phyloP scores from a whole-genome alignment of 1,140 invertebrate species.

The Formica exsecta region DNA sequence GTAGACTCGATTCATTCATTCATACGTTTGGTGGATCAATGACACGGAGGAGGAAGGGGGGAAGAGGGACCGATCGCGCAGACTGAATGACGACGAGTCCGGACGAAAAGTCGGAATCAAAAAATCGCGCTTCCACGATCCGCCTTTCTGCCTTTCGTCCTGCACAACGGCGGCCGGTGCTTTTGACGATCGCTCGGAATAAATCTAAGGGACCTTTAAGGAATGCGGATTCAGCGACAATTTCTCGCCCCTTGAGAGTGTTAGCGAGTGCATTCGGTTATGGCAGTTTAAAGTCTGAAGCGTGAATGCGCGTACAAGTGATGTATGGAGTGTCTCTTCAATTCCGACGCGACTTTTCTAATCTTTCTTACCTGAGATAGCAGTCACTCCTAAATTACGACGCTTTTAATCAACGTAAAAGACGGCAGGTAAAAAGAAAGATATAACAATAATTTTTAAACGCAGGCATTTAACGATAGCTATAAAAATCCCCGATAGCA shows the following conservation, averaged over 20 bases:
- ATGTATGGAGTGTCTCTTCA: constrained; percentile 59
- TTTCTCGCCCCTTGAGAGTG: constrained; percentile 65
- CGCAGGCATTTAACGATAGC: not conserved
- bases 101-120: constrained; percentile 69
- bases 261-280: constrained; percentile 46
- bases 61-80: not conserved
- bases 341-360: constrained; percentile 37
- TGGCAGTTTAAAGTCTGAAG: constrained; percentile 47
- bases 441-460: not conserved
- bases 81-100: constrained; percentile 59
- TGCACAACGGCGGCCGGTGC: constrained; percentile 42
- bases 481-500: not conserved
- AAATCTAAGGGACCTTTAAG: constrained; percentile 55
- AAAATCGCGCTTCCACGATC: constrained; percentile 64
- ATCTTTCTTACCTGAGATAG: constrained; percentile 37
- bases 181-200: constrained; percentile 52
- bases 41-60: constrained; percentile 23
- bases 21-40: constrained; percentile 32
- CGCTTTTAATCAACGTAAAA: constrained; percentile 40
- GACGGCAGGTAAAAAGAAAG: not conserved
- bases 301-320: constrained; percentile 53
- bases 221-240: constrained; percentile 45
- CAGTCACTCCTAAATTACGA: constrained; percentile 30
- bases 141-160: constrained; percentile 43
- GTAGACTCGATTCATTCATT: constrained; percentile 68